phyloP scores from a whole-genome alignment of 1,140 invertebrate genomes.

The Panonychus citri region DNA sequence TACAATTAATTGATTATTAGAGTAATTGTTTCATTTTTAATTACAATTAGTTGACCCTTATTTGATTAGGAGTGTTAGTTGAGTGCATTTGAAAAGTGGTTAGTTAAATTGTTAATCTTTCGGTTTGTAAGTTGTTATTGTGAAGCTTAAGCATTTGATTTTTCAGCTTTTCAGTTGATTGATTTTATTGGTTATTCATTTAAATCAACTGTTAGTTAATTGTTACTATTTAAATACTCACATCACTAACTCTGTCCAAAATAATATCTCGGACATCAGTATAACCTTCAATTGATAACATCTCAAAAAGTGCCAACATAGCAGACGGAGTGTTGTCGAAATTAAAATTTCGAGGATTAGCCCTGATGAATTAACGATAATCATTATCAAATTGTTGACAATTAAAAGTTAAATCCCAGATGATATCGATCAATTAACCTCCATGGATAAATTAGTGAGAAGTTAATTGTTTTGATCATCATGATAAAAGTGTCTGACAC shows the following conservation, averaged over 20 bases:
- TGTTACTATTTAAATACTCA: background rate
- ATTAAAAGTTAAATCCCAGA: background rate
- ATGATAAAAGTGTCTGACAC: background rate
- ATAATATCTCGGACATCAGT: conserved; percentile 12
- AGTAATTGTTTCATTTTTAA: no score
- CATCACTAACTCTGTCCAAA: conserved; percentile 6
- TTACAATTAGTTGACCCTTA: no score
- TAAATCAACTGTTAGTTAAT: background rate
- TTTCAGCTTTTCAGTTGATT: background rate
- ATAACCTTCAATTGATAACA: conserved; percentile 13
- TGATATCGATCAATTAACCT: background rate
- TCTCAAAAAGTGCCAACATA: conserved; percentile 10
- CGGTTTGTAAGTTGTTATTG: no score
- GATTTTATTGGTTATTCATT: background rate
- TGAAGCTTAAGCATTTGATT: background rate
- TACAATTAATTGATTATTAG: no score
- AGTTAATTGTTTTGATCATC: background rate
- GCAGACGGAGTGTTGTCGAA: background rate
- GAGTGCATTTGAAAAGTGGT: no score
- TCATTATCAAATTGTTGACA: background rate
- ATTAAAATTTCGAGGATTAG: conserved; percentile 14
- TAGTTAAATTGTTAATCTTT: background rate
- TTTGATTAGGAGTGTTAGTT: no score
- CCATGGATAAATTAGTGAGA: background rate
- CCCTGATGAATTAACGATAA: conserved; percentile 3